Percentiles rank a stretch among this genome's conserved stretches.
These are phyloP conservation scores for Staurois parvus DNA, from an alignment of 2,797 vertebrate genomes.

Conservation along the genomic window DNA sequence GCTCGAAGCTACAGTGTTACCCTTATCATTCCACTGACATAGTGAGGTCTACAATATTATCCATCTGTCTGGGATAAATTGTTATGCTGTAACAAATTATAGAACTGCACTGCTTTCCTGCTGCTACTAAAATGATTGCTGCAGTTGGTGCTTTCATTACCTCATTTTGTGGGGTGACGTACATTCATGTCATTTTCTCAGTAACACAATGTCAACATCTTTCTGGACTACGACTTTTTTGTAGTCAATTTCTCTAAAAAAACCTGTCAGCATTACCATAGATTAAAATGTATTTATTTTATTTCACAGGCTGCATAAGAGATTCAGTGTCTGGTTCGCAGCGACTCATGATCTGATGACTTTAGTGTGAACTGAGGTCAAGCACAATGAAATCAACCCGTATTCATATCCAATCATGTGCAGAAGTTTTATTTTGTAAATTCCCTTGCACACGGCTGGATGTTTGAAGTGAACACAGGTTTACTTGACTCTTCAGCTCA, in stretches of 20 bases:
- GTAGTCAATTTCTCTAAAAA: not conserved
- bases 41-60: too few species aligned
- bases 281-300: not conserved
- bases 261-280: not conserved
- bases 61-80: too few species aligned
- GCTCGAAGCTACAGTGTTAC: too few species aligned
- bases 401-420: not conserved
- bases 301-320: not conserved
- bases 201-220: not conserved
- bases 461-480: not conserved
- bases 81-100: too few species aligned
- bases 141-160: too few species aligned
- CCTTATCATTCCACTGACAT: too few species aligned
- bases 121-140: too few species aligned
- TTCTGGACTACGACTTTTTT: not conserved
- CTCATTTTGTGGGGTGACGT: too few species aligned
- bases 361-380: not conserved
- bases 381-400: not conserved
- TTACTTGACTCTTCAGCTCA: too few species aligned
- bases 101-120: too few species aligned
- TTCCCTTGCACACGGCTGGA: not conserved
- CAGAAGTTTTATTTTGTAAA: not conserved
- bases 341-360: not conserved
- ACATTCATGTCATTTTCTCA: too few species aligned
- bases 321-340: not conserved